phyloP scores from a whole-genome alignment of 2,888 invertebrate species.

The Coelopa pilipes region DNA sequence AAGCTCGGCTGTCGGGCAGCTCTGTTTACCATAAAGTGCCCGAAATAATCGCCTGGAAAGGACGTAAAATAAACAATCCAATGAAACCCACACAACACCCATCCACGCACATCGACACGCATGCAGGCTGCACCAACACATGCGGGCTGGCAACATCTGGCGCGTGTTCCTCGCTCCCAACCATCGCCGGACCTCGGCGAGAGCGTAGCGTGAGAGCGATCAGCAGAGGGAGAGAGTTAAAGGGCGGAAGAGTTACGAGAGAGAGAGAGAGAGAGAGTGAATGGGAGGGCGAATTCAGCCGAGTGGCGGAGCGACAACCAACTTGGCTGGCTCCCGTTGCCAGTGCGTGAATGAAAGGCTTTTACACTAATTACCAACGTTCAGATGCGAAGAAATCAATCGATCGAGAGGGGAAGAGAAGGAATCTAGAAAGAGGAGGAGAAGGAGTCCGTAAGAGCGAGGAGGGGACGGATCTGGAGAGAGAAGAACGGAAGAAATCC shows the following conservation, averaged over 20 bases:
- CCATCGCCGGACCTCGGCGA: conserved; percentile 16
- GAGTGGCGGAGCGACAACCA: neutral
- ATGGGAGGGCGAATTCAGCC: conserved; percentile 11
- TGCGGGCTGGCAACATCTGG: conserved; percentile 47
- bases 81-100: neutral
- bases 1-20: too few species aligned
- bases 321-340: too few species aligned
- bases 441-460: too few species aligned
- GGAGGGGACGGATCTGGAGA: too few species aligned
- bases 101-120: too few species aligned
- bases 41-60: neutral
- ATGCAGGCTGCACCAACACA: conserved; percentile 1
- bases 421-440: too few species aligned
- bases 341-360: too few species aligned
- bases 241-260: neutral
- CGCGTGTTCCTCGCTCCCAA: conserved; percentile 19
- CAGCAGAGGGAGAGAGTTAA: neutral
- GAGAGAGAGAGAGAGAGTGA: neutral
- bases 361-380: too few species aligned
- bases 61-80: conserved; percentile 1
- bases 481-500: too few species aligned
- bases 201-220: conserved; percentile 19
- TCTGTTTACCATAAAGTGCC: too few species aligned
- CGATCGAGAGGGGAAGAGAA: too few species aligned
- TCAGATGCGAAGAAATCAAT: too few species aligned